Evolutionary conservation across 2,888 invertebrate genomes (phyloP), one percentile per base, ranked within the genome.

Genomic region (Mimumesa dahlbomi): DNA sequence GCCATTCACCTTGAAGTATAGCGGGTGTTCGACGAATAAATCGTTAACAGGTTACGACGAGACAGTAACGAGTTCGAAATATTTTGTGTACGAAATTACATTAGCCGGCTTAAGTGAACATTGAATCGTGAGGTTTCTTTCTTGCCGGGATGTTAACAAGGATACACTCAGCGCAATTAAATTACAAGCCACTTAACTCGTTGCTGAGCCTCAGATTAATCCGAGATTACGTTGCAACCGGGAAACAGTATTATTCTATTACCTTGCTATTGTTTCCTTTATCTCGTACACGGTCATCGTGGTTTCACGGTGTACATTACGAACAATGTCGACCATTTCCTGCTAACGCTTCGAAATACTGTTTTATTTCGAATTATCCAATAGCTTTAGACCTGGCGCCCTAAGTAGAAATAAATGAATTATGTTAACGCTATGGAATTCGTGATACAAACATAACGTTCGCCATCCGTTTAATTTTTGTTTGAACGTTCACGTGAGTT

Each of bases 101-200:
- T 40, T 14, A 3, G 25, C 9, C 4, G 42, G 1, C 34, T 9
- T 9, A 29, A 9, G 9, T 29, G 6, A 9, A 9, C 7, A 29
- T 9, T 11, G 34, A 11, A 3, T 34, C n/a, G 34, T n/a, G n/a
- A n/a, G n/a, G n/a, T 34, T n/a, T 34, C 11, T 34, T 16, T 11
- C 18, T n/a, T 43, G 18, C 43, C 2, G 21, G 31, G 36, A 36
- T 19, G 31, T 21, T 57, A 57, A 57, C 61, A 48, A 38, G 57
- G 38, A 57, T 38, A 57, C 61, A 53, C 46, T 43, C 34, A 14
- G 16, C 42, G 61, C 62, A 70, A 70, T 70, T 67, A 57, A 70
- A 62, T 70, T 70, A 67, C 67, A 53, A 70, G 57, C 42, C 70
- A 70, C 70, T 70, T 67, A 67, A 61, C 70, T 57, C 29, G 61